Evolutionary conservation across 2,113 vertebrate species (phyloP).

Genomic region (Albula goreensis): DNA sequence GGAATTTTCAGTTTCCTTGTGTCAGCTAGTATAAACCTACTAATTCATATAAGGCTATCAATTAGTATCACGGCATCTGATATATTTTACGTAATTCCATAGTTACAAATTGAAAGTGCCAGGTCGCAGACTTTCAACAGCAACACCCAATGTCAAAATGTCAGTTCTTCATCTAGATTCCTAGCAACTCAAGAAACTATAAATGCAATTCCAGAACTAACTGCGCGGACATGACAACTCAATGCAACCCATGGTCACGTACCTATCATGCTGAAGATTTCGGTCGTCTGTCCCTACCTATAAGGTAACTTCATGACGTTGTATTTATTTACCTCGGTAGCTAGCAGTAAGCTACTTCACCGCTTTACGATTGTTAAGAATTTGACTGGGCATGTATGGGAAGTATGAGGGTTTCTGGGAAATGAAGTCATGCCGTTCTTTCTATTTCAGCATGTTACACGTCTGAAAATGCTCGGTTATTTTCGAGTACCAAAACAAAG

Average conservation of each 20-base stretch:
- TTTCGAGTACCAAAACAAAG: not conserved
- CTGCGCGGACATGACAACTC: not conserved
- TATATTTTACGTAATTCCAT: not conserved
- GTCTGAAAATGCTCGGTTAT: not conserved
- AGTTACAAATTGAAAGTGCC: not conserved
- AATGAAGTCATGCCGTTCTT: slow-evolving; percentile 31
- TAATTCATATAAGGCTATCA: not conserved
- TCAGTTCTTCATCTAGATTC: not conserved
- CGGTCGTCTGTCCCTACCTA: not conserved
- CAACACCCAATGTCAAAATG: slow-evolving; percentile 18
- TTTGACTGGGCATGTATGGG: slow-evolving; percentile 25
- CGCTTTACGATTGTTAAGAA: slow-evolving; percentile 16
- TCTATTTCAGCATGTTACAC: not conserved
- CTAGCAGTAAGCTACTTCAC: not conserved
- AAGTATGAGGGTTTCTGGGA: slow-evolving; percentile 38
- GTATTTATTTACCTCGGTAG: not conserved
- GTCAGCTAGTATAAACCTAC: not conserved
- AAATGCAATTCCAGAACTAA: not conserved
- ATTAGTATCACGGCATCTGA: not conserved
- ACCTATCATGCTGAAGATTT: slow-evolving; percentile 49
- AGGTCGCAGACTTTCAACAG: not conserved
- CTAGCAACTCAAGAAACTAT: not conserved
- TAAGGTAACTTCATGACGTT: not conserved
- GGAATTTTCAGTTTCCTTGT: not conserved
- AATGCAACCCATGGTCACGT: slow-evolving; percentile 3